phyloP scores from a whole-genome alignment of 2,888 invertebrate species.

The Phasia obesa region DNA sequence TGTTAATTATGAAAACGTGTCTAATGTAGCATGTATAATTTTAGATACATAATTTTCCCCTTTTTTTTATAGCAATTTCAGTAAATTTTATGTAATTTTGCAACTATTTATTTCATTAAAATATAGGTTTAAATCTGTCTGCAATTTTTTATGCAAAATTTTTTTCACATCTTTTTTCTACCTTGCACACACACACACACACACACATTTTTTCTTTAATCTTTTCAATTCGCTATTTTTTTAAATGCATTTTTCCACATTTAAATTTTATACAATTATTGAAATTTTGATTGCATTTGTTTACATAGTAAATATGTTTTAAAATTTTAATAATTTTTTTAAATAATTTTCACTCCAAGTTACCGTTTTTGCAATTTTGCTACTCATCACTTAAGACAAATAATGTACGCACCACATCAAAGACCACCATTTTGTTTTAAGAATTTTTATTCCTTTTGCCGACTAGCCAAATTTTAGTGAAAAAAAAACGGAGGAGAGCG shows the following conservation, averaged over 20 bases:
- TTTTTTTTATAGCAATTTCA: constrained; percentile 7
- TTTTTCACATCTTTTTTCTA: constrained; percentile 72
- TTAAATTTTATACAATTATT: constrained; percentile 47
- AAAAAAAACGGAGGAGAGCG: constrained; percentile 61
- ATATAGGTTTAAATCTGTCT: constrained; percentile 13
- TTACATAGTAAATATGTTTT: constrained; percentile 73
- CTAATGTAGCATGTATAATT: constrained; percentile 79
- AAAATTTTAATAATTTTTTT: constrained; percentile 74
- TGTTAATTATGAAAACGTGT: constrained; percentile 47
- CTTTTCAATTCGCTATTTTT: constrained; percentile 74
- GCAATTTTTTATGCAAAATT: constrained; percentile 51
- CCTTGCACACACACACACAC: constrained; percentile 74
- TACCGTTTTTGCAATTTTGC: constrained; percentile 81
- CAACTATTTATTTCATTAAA: constrained; percentile 9
- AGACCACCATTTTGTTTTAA: constrained; percentile 83
- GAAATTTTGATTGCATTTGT: constrained; percentile 72
- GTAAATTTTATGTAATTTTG: not conserved
- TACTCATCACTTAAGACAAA: constrained; percentile 79
- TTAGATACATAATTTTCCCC: constrained; percentile 7
- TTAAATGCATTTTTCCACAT: constrained; percentile 76
- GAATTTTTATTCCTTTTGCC: constrained; percentile 74
- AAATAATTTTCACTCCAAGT: constrained; percentile 78
- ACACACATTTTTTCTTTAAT: constrained; percentile 72
- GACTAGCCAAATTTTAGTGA: constrained; percentile 63
- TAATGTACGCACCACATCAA: constrained; percentile 83